These are phyloP conservation scores for Pipra filicauda DNA, from an alignment of 2,113 vertebrate species.

Conservation along the genomic window DNA sequence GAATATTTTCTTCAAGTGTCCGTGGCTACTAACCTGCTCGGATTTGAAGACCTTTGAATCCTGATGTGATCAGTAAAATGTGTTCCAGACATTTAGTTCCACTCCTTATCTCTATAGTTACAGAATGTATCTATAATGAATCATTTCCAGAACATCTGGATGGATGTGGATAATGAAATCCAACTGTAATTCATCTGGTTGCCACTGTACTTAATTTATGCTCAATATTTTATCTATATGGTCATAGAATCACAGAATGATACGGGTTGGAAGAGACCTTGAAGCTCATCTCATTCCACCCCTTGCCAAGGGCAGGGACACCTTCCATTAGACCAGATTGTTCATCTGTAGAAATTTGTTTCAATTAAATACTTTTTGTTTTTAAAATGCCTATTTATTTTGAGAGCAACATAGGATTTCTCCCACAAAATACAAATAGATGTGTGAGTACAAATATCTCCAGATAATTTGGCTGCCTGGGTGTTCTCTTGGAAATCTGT, in stretches of 20 bases:
- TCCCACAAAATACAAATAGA: neutral
- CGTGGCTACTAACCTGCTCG: neutral
- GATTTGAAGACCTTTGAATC: neutral
- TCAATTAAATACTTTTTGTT: neutral
- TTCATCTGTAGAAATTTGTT: neutral
- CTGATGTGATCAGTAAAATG: neutral
- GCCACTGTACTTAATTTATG: neutral
- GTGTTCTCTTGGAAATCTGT: neutral
- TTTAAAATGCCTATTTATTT: neutral
- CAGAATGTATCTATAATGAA: neutral
- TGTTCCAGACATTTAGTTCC: neutral
- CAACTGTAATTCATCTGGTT: neutral
- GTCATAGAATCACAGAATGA: neutral
- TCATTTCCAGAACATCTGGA: constrained; percentile 47
- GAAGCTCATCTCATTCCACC: neutral
- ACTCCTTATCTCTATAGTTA: neutral
- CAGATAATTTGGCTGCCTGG: neutral
- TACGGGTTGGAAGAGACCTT: neutral
- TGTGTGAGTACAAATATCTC: neutral
- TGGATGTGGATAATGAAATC: neutral
- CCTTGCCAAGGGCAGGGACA: neutral
- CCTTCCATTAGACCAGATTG: neutral
- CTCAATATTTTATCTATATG: neutral
- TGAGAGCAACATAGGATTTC: neutral
- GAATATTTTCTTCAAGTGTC: neutral